phyloP scores from a whole-genome alignment of 2,113 vertebrate species.

The Silurus glanis region DNA sequence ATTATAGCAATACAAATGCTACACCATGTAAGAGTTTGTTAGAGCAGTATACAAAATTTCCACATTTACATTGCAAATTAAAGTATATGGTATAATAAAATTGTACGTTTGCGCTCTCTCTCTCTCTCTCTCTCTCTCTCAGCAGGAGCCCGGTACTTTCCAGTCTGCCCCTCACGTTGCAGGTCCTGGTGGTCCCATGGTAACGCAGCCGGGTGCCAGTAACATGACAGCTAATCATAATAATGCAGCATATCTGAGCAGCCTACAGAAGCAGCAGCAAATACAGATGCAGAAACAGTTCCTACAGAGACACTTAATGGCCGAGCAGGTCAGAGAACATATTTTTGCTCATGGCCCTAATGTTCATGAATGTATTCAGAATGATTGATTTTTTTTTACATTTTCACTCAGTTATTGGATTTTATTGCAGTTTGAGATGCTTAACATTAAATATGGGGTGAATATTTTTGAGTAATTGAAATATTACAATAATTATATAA shows the following conservation, averaged over 20 bases:
- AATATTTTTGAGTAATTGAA: too few species aligned
- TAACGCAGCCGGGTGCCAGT: conserved; percentile 71
- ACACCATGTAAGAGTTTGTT: background rate
- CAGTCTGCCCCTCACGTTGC: conserved; percentile 72
- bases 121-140: background rate
- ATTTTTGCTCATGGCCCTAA: background rate
- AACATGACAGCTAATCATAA: conserved; percentile 78
- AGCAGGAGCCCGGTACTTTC: conserved; percentile 84
- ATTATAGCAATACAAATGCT: background rate
- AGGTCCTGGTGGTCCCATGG: conserved; percentile 71
- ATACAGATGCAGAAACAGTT: conserved; percentile 84
- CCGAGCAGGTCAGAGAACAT: conserved; percentile 81
- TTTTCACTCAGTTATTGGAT: background rate
- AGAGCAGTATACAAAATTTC: background rate
- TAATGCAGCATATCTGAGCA: conserved; percentile 78
- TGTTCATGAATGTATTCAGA: too few species aligned
- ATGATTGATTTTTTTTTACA: background rate
- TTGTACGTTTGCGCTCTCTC: background rate
- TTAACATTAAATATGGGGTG: background rate
- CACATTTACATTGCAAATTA: background rate
- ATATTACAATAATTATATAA: background rate
- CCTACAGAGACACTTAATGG: conserved; percentile 80
- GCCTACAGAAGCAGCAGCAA: conserved; percentile 77
- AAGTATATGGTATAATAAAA: background rate
- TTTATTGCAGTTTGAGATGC: background rate